Conservation (phyloP, 92 coral and sea anemone species). For the Palythoa heliodiscus region DNA sequence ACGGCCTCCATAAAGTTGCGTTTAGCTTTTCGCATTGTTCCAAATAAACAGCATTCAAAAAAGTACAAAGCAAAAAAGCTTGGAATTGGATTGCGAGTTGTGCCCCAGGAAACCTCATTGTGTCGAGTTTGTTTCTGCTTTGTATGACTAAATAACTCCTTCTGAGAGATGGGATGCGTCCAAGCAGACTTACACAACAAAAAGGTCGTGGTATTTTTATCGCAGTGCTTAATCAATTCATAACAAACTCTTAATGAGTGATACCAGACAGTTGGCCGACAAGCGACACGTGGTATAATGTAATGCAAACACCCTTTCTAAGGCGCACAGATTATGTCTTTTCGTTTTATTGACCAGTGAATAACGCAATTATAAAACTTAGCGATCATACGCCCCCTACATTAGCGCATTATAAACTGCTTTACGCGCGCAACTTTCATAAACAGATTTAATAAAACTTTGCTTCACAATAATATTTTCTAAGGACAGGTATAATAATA, state of each 20-base stretch:
- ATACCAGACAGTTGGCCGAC: not conserved
- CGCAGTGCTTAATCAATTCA: not conserved
- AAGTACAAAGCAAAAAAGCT: not conserved
- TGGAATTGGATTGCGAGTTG: not conserved
- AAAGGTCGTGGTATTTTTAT: not conserved
- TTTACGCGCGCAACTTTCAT: too few relatives aligned
- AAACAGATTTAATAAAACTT: too few relatives aligned
- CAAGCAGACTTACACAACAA: not conserved
- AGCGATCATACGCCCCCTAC: too few relatives aligned
- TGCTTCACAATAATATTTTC: too few relatives aligned
- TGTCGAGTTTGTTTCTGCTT: not conserved
- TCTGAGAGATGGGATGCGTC: too few relatives aligned
- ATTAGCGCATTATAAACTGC: too few relatives aligned
- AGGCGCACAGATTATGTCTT: not conserved
- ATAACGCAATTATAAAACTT: too few relatives aligned
- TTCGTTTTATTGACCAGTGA: not conserved
- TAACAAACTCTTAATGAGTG: not conserved
- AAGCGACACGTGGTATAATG: not conserved
- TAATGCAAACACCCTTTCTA: not conserved
- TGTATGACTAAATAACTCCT: not conserved
- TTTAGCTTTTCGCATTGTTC: slow-evolving; percentile 20
- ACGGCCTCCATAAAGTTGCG: slow-evolving; percentile 25
- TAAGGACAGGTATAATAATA: too few relatives aligned
- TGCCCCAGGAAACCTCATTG: not conserved
- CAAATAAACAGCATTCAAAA: not conserved